These are phyloP conservation scores for Gambusia yucatana DNA, from an alignment of 2,797 vertebrate species.

Conservation along the genomic window DNA sequence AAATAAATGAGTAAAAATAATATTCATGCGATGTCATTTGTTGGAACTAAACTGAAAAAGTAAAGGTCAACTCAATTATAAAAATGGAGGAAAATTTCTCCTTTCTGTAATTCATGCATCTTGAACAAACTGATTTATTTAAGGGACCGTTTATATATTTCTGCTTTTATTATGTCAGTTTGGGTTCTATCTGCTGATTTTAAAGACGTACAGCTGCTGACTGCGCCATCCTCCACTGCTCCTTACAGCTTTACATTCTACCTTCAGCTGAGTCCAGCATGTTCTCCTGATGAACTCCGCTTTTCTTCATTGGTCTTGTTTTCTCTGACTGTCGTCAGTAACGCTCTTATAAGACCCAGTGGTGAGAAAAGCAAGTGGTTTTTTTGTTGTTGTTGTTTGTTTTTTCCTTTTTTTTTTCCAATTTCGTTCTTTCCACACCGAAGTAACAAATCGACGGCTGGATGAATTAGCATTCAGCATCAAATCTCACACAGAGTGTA, in stretches of 20 bases:
- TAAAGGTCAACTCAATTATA: no score
- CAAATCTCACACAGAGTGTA: constrained; percentile 44
- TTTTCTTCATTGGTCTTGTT: constrained; percentile 25
- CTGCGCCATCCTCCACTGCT: not conserved
- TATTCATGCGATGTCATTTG: no score
- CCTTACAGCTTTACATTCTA: not conserved
- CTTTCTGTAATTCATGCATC: no score
- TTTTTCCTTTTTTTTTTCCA: constrained; percentile 1
- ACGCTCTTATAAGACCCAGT: constrained; percentile 22
- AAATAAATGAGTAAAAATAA: no score
- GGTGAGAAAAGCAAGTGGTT: constrained; percentile 12
- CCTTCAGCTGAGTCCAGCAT: no score
- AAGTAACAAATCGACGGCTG: constrained; percentile 53
- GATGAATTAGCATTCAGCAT: constrained; percentile 65
- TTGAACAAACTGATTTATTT: no score
- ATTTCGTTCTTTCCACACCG: constrained; percentile 30
- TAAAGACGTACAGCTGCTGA: not conserved
- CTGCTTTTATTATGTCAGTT: no score
- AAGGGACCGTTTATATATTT: no score
- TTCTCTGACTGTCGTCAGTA: constrained; percentile 1
- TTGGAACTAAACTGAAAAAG: no score
- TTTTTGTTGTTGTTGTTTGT: no score
- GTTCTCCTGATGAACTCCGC: no score
- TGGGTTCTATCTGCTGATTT: not conserved
- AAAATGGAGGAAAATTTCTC: no score